Percentiles rank a stretch among this genome's conserved stretches.
Conservation (phyloP, 2,113 vertebrate genomes). For the Chionis minor region DNA sequence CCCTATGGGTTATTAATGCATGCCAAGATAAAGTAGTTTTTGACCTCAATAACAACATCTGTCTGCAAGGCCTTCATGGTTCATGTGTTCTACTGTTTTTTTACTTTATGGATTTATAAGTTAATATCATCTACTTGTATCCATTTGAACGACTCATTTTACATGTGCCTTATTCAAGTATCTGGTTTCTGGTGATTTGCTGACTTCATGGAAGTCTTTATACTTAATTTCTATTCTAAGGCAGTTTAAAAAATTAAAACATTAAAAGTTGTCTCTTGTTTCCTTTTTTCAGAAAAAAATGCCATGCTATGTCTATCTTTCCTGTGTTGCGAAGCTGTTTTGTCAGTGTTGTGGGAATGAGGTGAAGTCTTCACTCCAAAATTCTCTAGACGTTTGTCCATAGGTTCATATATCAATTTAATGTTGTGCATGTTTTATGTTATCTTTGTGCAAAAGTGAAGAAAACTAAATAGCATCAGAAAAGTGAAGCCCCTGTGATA, state of each 20-base stretch:
- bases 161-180: not conserved
- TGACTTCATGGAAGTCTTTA: not conserved
- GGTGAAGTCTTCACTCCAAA: not conserved
- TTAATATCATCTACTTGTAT: not conserved
- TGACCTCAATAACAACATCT: slow-evolving; percentile 19
- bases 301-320: accelerated
- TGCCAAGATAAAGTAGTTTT: slow-evolving; percentile 9
- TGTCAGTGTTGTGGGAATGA: not conserved
- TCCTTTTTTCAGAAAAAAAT: not conserved
- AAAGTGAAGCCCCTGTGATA: not conserved
- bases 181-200: not conserved
- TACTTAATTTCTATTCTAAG: not conserved
- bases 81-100: not conserved
- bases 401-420: not conserved
- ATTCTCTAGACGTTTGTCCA: not conserved
- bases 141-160: not conserved
- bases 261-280: not conserved
- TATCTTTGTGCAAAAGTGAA: not conserved
- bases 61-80: not conserved
- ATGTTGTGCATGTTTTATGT: not conserved
- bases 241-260: not conserved
- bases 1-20: not conserved
- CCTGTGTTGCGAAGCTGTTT: not conserved
- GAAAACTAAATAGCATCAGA: not conserved
- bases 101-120: slow-evolving; percentile 1